Evolutionary conservation across 2,888 invertebrate species (phyloP).

Genomic region (Sarcophaga carnaria): DNA sequence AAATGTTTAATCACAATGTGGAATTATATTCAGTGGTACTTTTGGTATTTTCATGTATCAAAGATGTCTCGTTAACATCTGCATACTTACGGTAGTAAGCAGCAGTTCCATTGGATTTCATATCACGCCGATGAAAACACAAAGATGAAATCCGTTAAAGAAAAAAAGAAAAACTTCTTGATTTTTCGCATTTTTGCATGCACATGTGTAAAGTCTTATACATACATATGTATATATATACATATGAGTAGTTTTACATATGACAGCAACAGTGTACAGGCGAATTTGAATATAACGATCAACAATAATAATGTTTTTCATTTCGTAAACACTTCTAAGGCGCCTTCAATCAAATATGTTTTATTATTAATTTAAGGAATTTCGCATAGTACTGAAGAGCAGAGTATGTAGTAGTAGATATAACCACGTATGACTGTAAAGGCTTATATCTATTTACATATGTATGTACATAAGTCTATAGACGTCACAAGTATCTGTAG

Average conservation of each 20-base stretch:
- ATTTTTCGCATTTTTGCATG: background rate
- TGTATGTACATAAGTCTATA: background rate
- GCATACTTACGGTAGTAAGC: constrained; percentile 15
- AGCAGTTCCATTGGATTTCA: background rate
- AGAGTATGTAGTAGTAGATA: too few species aligned
- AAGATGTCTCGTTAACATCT: constrained; percentile 47
- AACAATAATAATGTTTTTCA: too few species aligned
- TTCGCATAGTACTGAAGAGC: too few species aligned
- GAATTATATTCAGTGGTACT: constrained; percentile 13
- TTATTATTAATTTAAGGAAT: too few species aligned
- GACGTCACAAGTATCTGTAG: background rate
- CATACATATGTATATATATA: background rate
- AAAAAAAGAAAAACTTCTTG: constrained; percentile 26
- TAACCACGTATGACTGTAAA: too few species aligned
- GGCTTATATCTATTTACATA: background rate
- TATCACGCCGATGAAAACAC: background rate
- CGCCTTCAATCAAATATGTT: too few species aligned
- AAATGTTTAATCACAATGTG: constrained; percentile 53
- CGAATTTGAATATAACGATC: too few species aligned
- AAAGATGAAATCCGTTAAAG: background rate
- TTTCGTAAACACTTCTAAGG: too few species aligned
- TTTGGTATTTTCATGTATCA: constrained; percentile 31
- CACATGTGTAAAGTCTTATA: background rate
- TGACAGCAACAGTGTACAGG: too few species aligned
- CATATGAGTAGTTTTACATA: background rate